Percentiles rank a stretch among this genome's conserved stretches.
These are phyloP conservation scores for Drosophila neocordata DNA, from an alignment of 1,140 invertebrate species.

Conservation along the genomic window DNA sequence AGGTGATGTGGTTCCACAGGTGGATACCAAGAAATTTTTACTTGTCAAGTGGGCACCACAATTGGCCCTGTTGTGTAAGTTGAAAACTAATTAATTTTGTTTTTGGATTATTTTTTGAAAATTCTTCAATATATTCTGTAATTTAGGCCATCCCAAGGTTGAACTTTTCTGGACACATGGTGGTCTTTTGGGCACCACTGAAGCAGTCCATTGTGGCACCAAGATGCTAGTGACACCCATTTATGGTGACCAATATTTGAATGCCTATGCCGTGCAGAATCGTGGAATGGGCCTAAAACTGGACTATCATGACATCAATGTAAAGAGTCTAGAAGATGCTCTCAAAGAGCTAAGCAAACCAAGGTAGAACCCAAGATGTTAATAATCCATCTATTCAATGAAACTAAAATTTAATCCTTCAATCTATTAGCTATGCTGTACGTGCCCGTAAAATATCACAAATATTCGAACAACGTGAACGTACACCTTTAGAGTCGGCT, in stretches of 20 bases:
- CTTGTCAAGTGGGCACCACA: slow-evolving; percentile 88
- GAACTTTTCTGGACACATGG: slow-evolving; percentile 89
- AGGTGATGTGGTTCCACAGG: slow-evolving; percentile 45
- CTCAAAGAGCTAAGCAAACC: slow-evolving; percentile 48
- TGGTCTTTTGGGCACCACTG: slow-evolving; percentile 88
- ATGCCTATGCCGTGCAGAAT: slow-evolving; percentile 84
- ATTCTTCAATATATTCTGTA: neutral
- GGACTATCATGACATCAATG: slow-evolving; percentile 78
- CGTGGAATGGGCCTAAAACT: slow-evolving; percentile 86
- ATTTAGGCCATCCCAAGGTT: slow-evolving; percentile 86
- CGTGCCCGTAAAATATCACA: slow-evolving; percentile 84
- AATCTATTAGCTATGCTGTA: slow-evolving; percentile 80
- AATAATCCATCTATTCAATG: neutral
- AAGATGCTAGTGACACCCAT: slow-evolving; percentile 89
- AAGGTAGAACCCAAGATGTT: slow-evolving; percentile 31
- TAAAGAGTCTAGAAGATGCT: slow-evolving; percentile 18
- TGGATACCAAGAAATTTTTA: slow-evolving; percentile 86
- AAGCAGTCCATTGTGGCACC: slow-evolving; percentile 88
- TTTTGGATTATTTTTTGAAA: neutral
- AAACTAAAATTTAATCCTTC: slow-evolving; percentile 2
- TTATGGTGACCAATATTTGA: slow-evolving; percentile 87
- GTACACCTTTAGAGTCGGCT: slow-evolving; percentile 86
- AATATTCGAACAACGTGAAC: slow-evolving; percentile 86
- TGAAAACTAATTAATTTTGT: no score
- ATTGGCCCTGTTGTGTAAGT: slow-evolving; percentile 87